phyloP scores from a whole-genome alignment of 2,888 invertebrate species.

The Drosophila nr. perissopoda region DNA sequence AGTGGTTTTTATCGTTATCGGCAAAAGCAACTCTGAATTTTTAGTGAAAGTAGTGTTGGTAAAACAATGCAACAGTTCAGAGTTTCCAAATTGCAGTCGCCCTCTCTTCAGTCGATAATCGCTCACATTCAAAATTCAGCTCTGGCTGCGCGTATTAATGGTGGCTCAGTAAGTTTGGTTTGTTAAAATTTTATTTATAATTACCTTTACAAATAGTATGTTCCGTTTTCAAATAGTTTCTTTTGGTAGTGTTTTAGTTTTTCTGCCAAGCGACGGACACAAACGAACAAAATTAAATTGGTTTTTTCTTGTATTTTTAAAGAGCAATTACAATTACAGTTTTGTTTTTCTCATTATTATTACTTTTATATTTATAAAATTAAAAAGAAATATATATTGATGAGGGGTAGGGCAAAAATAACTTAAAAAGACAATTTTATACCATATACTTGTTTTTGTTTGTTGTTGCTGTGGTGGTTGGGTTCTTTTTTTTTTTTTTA shows the following conservation, averaged over 20 bases:
- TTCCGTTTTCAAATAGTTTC: slow-evolving; percentile 57
- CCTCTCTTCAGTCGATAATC: slow-evolving; percentile 10
- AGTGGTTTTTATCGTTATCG: slow-evolving; percentile 39
- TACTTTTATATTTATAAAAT: slow-evolving; percentile 79
- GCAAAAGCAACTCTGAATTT: slow-evolving; percentile 34
- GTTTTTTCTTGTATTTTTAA: slow-evolving; percentile 67
- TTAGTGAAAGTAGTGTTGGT: slow-evolving; percentile 20
- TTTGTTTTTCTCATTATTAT: slow-evolving; percentile 76
- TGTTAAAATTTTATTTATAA: slow-evolving; percentile 69
- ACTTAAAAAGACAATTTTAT: slow-evolving; percentile 75
- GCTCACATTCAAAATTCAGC: neutral
- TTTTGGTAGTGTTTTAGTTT: slow-evolving; percentile 45
- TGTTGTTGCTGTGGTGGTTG: slow-evolving; percentile 61
- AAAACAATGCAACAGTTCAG: neutral
- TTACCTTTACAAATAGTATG: slow-evolving; percentile 72
- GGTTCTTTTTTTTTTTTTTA: slow-evolving; percentile 38
- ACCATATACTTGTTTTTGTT: slow-evolving; percentile 65
- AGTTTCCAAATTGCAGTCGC: neutral
- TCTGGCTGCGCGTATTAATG: slow-evolving; percentile 19
- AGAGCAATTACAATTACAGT: slow-evolving; percentile 78
- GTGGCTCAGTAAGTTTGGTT: slow-evolving; percentile 34
- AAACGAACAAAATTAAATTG: slow-evolving; percentile 63
- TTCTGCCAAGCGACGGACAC: slow-evolving; percentile 61
- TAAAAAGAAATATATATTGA: slow-evolving; percentile 78
- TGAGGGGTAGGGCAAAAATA: slow-evolving; percentile 75